phyloP scores from a whole-genome alignment of 2,113 vertebrate species.

The Corapipo altera region DNA sequence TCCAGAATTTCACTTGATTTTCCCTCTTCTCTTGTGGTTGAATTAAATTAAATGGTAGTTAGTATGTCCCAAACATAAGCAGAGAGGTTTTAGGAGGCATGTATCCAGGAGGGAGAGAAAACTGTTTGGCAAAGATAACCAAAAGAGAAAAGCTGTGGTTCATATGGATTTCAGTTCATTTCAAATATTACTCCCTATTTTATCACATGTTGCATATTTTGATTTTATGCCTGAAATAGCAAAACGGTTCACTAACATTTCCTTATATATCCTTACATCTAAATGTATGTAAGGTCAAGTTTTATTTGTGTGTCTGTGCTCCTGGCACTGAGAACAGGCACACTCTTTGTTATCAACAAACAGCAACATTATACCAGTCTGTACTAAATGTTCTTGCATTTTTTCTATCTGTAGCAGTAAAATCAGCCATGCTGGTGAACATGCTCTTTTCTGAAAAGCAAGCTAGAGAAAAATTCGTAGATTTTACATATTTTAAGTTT shows the following conservation, averaged over 20 bases:
- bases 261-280: neutral
- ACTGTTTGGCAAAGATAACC: neutral
- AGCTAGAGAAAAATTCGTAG: neutral
- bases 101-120: neutral
- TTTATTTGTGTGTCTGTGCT: neutral
- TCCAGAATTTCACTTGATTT: neutral
- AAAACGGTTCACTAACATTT: neutral
- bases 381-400: neutral
- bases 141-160: neutral
- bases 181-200: neutral
- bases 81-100: neutral
- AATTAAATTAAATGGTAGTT: neutral
- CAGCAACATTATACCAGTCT: neutral
- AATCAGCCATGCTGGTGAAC: neutral
- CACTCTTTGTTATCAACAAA: neutral
- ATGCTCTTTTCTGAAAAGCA: neutral
- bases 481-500: neutral
- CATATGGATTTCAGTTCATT: neutral
- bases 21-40: neutral
- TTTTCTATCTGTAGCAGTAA: neutral
- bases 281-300: neutral
- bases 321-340: neutral
- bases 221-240: neutral
- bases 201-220: neutral
- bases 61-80: neutral